Evolutionary conservation across 2,113 vertebrate genomes (phyloP).

Genomic region (Perca schrenkii): DNA sequence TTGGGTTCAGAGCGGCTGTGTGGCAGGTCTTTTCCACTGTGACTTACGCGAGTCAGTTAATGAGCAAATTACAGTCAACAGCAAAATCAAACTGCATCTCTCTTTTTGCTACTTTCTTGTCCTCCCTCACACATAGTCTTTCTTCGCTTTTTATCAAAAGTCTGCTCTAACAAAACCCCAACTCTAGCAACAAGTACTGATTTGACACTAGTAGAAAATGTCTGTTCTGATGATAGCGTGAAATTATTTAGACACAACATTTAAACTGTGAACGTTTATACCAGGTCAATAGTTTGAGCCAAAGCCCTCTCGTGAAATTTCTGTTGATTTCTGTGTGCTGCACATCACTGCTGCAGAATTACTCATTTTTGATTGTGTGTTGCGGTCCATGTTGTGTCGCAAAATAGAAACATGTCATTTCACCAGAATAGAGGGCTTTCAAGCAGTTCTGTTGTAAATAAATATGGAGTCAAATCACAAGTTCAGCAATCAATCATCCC

Average conservation of each 20-base stretch:
- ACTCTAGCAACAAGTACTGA: not conserved
- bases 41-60: not conserved
- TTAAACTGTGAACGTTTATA: not conserved
- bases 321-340: not conserved
- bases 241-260: slow-evolving; percentile 9
- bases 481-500: slow-evolving; percentile 1
- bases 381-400: not conserved
- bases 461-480: not conserved
- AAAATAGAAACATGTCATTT: slow-evolving; percentile 18
- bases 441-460: slow-evolving; percentile 13
- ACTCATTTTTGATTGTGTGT: not conserved
- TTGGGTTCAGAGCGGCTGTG: not conserved
- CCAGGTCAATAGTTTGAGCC: not conserved
- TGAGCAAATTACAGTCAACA: slow-evolving; percentile 13
- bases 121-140: not conserved
- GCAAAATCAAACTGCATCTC: not conserved
- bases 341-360: slow-evolving; percentile 1
- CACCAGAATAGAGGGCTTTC: slow-evolving; percentile 3
- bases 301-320: slow-evolving; percentile 1
- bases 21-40: slow-evolving; percentile 7
- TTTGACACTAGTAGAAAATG: not conserved
- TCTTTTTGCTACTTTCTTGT: not conserved
- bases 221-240: not conserved
- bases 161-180: not conserved
- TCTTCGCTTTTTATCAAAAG: not conserved